Evolutionary conservation across 2,888 invertebrate genomes (phyloP).

Genomic region (Brenthis daphne): DNA sequence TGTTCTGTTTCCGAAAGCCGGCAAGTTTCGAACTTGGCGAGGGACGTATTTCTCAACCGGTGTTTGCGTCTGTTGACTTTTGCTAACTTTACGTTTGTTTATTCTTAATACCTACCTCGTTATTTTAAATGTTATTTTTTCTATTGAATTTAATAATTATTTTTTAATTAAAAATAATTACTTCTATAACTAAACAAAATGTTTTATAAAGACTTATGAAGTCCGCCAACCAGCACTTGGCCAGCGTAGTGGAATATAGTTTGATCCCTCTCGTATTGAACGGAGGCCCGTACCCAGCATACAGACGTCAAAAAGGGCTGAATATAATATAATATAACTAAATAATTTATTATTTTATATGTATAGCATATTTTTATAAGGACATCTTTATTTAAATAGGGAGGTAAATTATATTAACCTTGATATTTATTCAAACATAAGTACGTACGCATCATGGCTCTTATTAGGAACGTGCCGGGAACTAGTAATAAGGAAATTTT

Average conservation of each 20-base stretch:
- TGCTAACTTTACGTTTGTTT: conserved; percentile 28
- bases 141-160: neutral
- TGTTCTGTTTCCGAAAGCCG: conserved; percentile 56
- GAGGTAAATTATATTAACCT: conserved; percentile 14
- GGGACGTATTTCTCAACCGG: conserved; percentile 36
- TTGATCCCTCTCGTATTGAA: no score
- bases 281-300: no score
- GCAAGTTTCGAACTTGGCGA: conserved; percentile 46
- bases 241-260: no score
- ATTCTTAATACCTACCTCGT: conserved; percentile 7
- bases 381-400: neutral
- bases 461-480: conserved; percentile 35
- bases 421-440: neutral
- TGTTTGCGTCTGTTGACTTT: conserved; percentile 40
- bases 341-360: no score
- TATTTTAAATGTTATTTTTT: conserved; percentile 8
- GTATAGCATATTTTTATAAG: neutral
- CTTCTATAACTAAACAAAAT: no score
- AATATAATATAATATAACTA: no score
- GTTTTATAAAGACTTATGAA: no score
- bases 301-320: no score
- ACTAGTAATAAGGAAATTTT: conserved; percentile 12
- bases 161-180: no score
- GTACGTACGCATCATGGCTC: conserved; percentile 19
- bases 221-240: no score